A percentile compares a stretch with the other conserved stretches of the same genome.
These are phyloP conservation scores for Chelon labrosus DNA, from an alignment of 2,797 vertebrate genomes.

Conservation along the genomic window DNA sequence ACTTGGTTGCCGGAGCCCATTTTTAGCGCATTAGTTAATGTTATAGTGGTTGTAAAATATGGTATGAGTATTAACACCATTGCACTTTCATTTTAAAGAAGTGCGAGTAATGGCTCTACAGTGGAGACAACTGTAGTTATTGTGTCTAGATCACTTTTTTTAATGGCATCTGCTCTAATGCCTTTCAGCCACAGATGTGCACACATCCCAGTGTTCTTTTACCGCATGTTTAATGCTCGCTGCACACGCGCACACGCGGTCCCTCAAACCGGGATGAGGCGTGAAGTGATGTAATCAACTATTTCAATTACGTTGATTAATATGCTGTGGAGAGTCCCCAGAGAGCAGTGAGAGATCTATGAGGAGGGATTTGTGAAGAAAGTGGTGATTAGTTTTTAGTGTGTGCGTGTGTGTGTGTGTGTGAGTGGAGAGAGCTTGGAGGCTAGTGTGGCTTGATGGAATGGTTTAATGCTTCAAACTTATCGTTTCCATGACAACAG, in stretches of 20 bases:
- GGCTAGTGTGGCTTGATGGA: constrained; percentile 20
- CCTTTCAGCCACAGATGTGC: constrained; percentile 40
- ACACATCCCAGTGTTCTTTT: constrained; percentile 56
- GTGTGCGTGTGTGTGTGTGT: constrained; percentile 20
- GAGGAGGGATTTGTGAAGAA: constrained; percentile 74
- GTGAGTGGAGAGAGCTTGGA: constrained; percentile 5
- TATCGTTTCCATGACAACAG: constrained; percentile 71
- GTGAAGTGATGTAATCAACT: constrained; percentile 80
- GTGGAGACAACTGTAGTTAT: constrained; percentile 44
- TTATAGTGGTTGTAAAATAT: constrained; percentile 4
- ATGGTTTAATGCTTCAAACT: constrained; percentile 60
- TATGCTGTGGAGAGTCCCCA: constrained; percentile 68
- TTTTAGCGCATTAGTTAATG: neutral
- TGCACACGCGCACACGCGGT: constrained; percentile 50
- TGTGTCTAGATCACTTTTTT: constrained; percentile 38
- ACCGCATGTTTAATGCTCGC: constrained; percentile 64
- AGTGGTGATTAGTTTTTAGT: constrained; percentile 70
- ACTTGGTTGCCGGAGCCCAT: neutral
- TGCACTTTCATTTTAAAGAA: constrained; percentile 19
- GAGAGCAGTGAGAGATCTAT: constrained; percentile 71
- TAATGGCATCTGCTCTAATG: constrained; percentile 16
- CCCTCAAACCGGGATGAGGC: constrained; percentile 67
- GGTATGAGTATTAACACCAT: constrained; percentile 13
- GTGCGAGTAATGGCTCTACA: constrained; percentile 44
- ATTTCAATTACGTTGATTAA: constrained; percentile 84